A percentile compares a stretch with the other conserved stretches of the same genome.
Evolutionary conservation across 2,797 vertebrate species (phyloP).

Genomic region (Leptatherina wallacei): DNA sequence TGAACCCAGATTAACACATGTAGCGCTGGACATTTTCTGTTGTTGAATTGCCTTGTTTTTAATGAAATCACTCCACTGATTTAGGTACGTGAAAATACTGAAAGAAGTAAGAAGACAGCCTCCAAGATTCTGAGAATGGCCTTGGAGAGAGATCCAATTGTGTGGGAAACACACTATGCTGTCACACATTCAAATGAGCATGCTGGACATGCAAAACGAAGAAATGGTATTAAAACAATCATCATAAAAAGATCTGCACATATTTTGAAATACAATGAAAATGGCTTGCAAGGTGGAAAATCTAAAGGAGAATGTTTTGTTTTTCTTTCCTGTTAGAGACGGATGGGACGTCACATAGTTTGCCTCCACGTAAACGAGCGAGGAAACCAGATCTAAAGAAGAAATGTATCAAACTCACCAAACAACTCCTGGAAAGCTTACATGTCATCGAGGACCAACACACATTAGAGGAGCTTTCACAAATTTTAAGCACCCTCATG

Average conservation of each 20-base stretch:
- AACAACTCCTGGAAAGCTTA: slow-evolving; percentile 23
- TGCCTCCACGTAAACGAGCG: not conserved
- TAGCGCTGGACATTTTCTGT: not conserved
- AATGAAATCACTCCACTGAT: not conserved
- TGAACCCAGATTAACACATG: not conserved
- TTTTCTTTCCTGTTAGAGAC: slow-evolving; percentile 11
- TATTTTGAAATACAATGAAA: not conserved
- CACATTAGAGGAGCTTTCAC: slow-evolving; percentile 20
- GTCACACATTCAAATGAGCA: slow-evolving; percentile 23
- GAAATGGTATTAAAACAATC: not conserved
- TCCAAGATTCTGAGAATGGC: slow-evolving; percentile 36
- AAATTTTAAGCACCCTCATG: slow-evolving; percentile 13
- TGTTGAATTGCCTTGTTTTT: not conserved
- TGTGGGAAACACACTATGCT: slow-evolving; percentile 33
- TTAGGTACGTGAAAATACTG: slow-evolving; percentile 20
- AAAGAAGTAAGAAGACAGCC: slow-evolving; percentile 29
- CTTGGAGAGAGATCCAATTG: slow-evolving; percentile 31
- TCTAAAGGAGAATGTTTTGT: not conserved
- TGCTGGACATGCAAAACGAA: slow-evolving; percentile 24
- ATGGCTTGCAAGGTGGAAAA: not conserved
- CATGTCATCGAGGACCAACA: slow-evolving; percentile 5
- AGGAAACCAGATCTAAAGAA: slow-evolving; percentile 23
- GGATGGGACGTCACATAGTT: not conserved
- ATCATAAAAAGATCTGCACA: not conserved
- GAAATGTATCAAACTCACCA: slow-evolving; percentile 30